Evolutionary conservation across 2,113 vertebrate genomes (phyloP).

Genomic region (Clupea harengus): DNA sequence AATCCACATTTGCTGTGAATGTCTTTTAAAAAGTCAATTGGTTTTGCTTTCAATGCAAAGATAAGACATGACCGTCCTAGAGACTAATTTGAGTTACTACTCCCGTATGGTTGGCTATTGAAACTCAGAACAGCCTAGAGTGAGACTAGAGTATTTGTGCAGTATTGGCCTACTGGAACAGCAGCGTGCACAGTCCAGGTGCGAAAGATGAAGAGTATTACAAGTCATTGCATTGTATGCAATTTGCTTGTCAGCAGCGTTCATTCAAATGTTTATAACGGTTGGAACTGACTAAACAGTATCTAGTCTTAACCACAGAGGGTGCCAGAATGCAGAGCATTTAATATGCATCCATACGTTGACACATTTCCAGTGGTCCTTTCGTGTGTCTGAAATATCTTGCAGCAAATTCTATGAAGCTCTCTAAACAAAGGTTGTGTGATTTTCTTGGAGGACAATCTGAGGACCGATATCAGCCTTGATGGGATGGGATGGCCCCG

Average conservation of each 20-base stretch:
- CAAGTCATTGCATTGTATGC: too few species aligned
- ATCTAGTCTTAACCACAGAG: slow-evolving; percentile 8
- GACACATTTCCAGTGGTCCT: background rate
- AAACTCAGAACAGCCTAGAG: too few species aligned
- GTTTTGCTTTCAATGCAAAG: background rate
- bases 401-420: background rate
- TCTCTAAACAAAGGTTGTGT: too few species aligned
- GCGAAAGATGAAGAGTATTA: too few species aligned
- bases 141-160: background rate
- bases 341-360: background rate
- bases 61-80: background rate
- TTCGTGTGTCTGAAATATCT: background rate
- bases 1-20: too few species aligned
- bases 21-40: background rate
- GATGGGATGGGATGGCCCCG: background rate
- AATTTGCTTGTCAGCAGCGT: background rate
- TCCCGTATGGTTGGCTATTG: too few species aligned
- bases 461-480: background rate
- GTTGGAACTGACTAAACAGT: background rate
- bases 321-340: background rate
- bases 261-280: background rate
- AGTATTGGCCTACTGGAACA: too few species aligned
- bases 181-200: too few species aligned
- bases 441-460: background rate
- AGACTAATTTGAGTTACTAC: too few species aligned